A percentile compares a stretch with the other conserved stretches of the same genome.
phyloP scores from a whole-genome alignment of 2,888 invertebrate genomes.

The Hipparchia semele region DNA sequence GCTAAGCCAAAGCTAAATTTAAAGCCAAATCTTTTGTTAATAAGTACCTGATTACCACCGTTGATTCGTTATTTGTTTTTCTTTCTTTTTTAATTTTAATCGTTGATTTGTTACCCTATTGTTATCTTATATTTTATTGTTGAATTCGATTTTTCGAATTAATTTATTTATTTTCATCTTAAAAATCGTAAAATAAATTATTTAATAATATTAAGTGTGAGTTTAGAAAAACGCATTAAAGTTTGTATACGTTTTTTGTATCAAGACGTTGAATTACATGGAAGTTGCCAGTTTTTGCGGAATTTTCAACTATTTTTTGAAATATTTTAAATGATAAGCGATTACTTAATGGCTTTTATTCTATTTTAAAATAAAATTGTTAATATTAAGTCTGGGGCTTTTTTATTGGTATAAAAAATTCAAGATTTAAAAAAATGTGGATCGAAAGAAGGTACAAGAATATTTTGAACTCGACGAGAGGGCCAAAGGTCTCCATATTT shows the following conservation, averaged over 20 bases:
- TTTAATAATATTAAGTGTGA: neutral
- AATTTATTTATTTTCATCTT: slow-evolving; percentile 10
- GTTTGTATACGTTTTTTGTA: neutral
- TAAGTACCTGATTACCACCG: slow-evolving; percentile 38
- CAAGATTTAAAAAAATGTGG: neutral
- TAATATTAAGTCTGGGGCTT: neutral
- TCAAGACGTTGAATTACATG: neutral
- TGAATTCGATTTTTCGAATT: neutral
- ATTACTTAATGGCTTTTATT: slow-evolving; percentile 1
- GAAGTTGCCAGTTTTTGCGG: slow-evolving; percentile 7
- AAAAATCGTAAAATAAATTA: neutral
- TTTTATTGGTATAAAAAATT: neutral
- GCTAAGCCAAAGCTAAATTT: slow-evolving; percentile 27
- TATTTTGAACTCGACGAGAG: too few relatives aligned
- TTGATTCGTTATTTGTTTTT: slow-evolving; percentile 17
- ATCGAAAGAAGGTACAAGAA: too few relatives aligned
- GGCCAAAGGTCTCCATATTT: too few relatives aligned
- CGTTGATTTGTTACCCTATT: slow-evolving; percentile 14
- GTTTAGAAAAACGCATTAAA: neutral
- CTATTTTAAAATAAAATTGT: neutral
- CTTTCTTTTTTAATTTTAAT: slow-evolving; percentile 1
- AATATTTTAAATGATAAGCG: neutral
- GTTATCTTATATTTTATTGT: slow-evolving; percentile 6
- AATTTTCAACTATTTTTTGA: slow-evolving; percentile 9
- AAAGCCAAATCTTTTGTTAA: slow-evolving; percentile 22